These are phyloP conservation scores for Simalia tracyae DNA, from an alignment of 2,797 vertebrate genomes.

Conservation along the genomic window DNA sequence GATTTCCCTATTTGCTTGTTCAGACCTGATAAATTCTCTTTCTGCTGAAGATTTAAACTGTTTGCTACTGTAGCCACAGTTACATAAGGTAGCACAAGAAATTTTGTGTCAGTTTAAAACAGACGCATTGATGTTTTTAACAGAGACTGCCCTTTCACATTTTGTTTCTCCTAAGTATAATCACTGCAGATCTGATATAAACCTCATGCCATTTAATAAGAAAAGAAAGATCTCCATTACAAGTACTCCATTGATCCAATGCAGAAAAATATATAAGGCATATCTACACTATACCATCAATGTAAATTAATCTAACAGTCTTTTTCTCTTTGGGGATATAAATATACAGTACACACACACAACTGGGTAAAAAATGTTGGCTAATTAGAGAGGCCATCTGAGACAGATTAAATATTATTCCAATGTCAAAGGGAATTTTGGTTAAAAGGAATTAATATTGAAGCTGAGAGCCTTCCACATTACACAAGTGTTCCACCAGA, in stretches of 20 bases:
- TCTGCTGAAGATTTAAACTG: not conserved
- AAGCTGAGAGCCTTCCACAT: not conserved
- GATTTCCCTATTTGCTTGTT: not conserved
- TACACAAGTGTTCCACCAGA: not conserved
- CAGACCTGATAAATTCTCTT: not conserved
- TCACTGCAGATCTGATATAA: not conserved
- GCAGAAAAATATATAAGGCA: not conserved
- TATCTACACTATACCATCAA: not conserved
- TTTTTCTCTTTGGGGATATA: not conserved
- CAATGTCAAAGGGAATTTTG: not conserved
- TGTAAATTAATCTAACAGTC: not conserved
- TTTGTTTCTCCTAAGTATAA: constrained; percentile 4
- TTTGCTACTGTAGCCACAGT: not conserved
- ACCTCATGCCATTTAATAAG: not conserved
- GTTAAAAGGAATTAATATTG: not conserved
- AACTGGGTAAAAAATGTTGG: not conserved
- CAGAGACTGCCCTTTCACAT: not conserved
- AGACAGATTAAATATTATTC: not conserved
- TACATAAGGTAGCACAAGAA: not conserved
- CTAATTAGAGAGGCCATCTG: not conserved
- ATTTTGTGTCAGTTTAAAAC: not conserved
- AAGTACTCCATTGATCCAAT: not conserved
- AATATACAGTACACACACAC: not conserved
- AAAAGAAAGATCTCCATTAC: not conserved
- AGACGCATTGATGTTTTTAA: not conserved